phyloP scores from a whole-genome alignment of 2,797 vertebrate species.

The Lophotriccus pileatus region DNA sequence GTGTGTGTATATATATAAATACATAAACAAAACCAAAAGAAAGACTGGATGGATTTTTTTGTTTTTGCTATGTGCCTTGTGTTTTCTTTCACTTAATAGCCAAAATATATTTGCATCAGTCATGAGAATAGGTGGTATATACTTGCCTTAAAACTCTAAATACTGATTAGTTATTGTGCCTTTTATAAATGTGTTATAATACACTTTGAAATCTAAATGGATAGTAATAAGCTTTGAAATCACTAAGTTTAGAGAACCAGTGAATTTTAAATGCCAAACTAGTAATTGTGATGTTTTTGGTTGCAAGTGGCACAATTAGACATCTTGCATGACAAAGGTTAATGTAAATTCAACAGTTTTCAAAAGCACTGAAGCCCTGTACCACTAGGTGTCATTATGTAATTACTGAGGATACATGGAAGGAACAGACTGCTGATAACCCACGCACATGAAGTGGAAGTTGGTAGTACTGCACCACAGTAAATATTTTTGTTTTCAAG shows the following conservation, averaged over 20 bases:
- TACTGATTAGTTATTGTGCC: not conserved
- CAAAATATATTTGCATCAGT: not conserved
- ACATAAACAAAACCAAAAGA: too few species aligned
- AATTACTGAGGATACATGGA: not conserved
- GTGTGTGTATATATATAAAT: not conserved
- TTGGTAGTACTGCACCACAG: not conserved
- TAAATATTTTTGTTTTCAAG: not conserved
- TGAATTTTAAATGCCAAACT: not conserved
- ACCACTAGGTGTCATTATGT: conserved; percentile 67
- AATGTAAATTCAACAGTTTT: not conserved
- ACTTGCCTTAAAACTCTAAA: not conserved
- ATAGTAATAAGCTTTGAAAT: not conserved
- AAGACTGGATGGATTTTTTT: not conserved
- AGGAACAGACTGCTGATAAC: not conserved
- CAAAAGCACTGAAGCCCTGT: not conserved
- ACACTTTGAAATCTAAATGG: not conserved
- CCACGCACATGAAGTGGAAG: not conserved
- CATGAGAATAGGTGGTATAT: not conserved
- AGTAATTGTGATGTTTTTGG: not conserved
- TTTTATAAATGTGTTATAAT: not conserved
- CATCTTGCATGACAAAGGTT: not conserved
- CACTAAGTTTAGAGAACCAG: not conserved
- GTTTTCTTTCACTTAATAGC: not conserved
- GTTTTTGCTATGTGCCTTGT: not conserved
- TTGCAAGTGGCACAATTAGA: not conserved